These are phyloP conservation scores for Poeciliopsis prolifica DNA, from an alignment of 2,113 vertebrate genomes.

Conservation along the genomic window DNA sequence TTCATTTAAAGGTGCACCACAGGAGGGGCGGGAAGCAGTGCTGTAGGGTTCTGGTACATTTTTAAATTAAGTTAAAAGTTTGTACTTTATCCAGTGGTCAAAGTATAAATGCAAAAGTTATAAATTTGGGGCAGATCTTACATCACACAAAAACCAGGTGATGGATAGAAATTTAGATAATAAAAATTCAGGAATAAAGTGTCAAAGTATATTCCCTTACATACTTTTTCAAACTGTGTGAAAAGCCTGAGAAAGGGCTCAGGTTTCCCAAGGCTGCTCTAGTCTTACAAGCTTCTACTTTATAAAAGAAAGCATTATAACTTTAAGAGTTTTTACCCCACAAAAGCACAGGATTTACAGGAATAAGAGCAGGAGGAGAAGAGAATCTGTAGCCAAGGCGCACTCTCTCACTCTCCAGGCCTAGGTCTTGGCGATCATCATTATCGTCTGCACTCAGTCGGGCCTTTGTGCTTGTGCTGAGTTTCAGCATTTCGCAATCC, in stretches of 20 bases:
- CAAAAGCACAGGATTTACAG: constrained; percentile 32
- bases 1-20: constrained; percentile 35
- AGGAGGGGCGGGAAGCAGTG: constrained; percentile 2
- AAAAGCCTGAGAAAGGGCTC: neutral
- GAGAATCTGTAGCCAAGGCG: constrained; percentile 55
- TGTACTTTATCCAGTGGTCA: neutral
- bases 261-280: constrained; percentile 35
- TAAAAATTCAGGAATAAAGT: too few species aligned
- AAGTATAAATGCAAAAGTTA: neutral
- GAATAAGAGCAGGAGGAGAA: constrained; percentile 57
- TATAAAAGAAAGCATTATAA: constrained; percentile 10
- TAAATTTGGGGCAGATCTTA: too few species aligned
- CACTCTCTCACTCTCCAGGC: constrained; percentile 54
- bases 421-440: constrained; percentile 72
- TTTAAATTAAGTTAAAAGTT: neutral
- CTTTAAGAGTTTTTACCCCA: neutral
- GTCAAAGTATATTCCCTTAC: too few species aligned
- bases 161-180: too few species aligned
- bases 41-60: neutral
- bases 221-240: too few species aligned
- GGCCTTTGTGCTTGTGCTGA: constrained; percentile 62
- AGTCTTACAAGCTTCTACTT: constrained; percentile 42
- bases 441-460: constrained; percentile 68
- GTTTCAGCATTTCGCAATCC: constrained; percentile 72
- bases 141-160: too few species aligned